phyloP scores from a whole-genome alignment of 2,797 vertebrate genomes.

The Danio albolineatus region DNA sequence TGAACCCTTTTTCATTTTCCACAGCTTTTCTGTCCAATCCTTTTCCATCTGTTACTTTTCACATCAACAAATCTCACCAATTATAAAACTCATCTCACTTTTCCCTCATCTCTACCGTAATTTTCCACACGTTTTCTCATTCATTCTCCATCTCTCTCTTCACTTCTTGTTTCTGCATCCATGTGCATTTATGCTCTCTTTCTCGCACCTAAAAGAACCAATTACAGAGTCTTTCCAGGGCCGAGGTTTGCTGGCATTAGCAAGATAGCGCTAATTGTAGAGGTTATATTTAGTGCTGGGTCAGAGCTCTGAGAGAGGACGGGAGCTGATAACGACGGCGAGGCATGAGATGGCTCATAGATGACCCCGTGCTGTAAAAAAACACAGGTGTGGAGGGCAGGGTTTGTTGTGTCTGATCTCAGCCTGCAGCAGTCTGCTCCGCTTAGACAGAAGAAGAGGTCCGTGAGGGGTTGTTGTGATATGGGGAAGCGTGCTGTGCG shows the following conservation, averaged over 20 bases:
- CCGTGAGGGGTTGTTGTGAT: slow-evolving; percentile 45
- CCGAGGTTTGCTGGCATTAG: slow-evolving; percentile 54
- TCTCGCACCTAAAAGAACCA: slow-evolving; percentile 83
- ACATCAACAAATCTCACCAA: slow-evolving; percentile 82
- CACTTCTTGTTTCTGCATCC: slow-evolving; percentile 51
- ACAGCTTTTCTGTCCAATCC: slow-evolving; percentile 55
- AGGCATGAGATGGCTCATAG: slow-evolving; percentile 59
- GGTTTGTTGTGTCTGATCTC: slow-evolving; percentile 41
- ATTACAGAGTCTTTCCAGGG: slow-evolving; percentile 73
- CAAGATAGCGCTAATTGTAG: slow-evolving; percentile 69
- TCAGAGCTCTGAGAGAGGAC: slow-evolving; percentile 66
- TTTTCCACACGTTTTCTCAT: slow-evolving; percentile 48
- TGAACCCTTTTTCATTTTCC: not conserved
- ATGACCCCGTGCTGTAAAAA: slow-evolving; percentile 58
- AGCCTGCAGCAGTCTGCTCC: slow-evolving; percentile 45
- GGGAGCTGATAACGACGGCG: slow-evolving; percentile 66
- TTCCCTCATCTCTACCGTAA: slow-evolving; percentile 49
- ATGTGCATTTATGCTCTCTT: slow-evolving; percentile 64
- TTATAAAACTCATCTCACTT: slow-evolving; percentile 82
- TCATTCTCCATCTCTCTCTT: slow-evolving; percentile 52
- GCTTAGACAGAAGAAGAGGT: slow-evolving; percentile 33
- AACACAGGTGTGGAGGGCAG: slow-evolving; percentile 47
- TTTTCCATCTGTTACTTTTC: slow-evolving; percentile 70
- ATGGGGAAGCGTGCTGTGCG: slow-evolving; percentile 44
- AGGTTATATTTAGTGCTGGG: slow-evolving; percentile 72